Percentiles rank a stretch among this genome's conserved stretches.
These are phyloP conservation scores for Corynorhinus townsendii DNA, from an alignment of 2,113 vertebrate species.

Conservation along the genomic window DNA sequence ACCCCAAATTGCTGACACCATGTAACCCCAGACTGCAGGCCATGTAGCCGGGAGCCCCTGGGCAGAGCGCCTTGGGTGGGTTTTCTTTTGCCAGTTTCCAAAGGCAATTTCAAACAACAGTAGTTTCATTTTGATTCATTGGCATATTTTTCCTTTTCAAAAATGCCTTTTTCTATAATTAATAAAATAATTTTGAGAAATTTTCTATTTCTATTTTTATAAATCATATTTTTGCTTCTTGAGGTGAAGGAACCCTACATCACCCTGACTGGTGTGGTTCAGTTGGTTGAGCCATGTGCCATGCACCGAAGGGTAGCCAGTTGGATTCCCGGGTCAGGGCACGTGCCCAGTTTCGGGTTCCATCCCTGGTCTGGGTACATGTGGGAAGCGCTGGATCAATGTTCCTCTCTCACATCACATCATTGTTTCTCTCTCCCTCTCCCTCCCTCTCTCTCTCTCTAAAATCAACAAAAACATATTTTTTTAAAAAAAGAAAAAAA, in stretches of 20 bases:
- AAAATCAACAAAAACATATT: not conserved
- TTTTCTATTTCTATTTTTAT: not conserved
- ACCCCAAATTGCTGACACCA: not conserved
- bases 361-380: not conserved
- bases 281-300: not conserved
- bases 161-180: not conserved
- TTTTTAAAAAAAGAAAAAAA: not conserved
- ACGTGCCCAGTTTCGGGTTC: not conserved
- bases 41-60: not conserved
- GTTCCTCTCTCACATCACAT: not conserved
- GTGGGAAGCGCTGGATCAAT: not conserved
- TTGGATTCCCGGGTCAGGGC: not conserved
- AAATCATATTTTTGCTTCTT: not conserved
- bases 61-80: not conserved
- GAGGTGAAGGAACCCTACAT: not conserved
- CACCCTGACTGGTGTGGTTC: not conserved
- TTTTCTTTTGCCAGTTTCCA: constrained; percentile 20
- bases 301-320: too few relatives aligned
- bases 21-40: not conserved
- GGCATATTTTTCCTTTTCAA: not conserved
- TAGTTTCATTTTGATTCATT: constrained; percentile 21
- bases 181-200: not conserved
- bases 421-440: not conserved
- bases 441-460: not conserved
- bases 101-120: not conserved